Conservation (phyloP, 2,888 invertebrate species). For the Glomeris marginata region DNA sequence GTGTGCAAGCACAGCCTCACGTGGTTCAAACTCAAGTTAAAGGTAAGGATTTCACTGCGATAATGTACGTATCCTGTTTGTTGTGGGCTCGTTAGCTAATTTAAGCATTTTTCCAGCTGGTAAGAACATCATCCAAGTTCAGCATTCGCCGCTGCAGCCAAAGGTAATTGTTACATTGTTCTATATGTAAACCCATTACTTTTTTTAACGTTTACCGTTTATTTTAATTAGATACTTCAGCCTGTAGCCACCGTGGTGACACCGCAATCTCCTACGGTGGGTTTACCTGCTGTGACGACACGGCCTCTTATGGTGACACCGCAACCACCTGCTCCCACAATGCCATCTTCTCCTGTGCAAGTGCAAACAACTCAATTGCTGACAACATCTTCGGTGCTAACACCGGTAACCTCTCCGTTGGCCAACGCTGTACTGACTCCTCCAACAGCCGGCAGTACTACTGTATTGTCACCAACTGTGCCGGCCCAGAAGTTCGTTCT, state of each 20-base stretch:
- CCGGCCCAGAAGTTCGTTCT: conserved; percentile 54
- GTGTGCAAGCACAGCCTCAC: conserved; percentile 13
- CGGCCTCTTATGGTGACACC: too few relatives aligned
- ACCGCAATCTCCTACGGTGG: too few relatives aligned
- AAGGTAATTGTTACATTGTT: conserved; percentile 5
- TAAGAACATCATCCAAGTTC: conserved; percentile 1
- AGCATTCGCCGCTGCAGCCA: conserved; percentile 15
- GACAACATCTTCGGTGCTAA: neutral
- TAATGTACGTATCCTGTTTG: conserved; percentile 3
- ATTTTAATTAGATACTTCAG: too few relatives aligned
- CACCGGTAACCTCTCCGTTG: neutral
- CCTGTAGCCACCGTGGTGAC: too few relatives aligned
- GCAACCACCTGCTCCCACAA: too few relatives aligned
- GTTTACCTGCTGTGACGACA: too few relatives aligned
- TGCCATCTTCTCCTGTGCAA: too few relatives aligned
- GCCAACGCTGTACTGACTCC: neutral
- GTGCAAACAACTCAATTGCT: too few relatives aligned
- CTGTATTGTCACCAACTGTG: neutral
- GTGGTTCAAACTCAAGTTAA: conserved; percentile 15
- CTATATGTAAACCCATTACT: neutral
- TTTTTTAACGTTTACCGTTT: too few relatives aligned
- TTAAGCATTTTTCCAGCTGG: neutral
- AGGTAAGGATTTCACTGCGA: conserved; percentile 2
- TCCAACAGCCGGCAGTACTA: neutral
- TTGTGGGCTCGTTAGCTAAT: too few relatives aligned